These are phyloP conservation scores for Sebastiscus tertius DNA, from an alignment of 2,797 vertebrate genomes.

Conservation along the genomic window DNA sequence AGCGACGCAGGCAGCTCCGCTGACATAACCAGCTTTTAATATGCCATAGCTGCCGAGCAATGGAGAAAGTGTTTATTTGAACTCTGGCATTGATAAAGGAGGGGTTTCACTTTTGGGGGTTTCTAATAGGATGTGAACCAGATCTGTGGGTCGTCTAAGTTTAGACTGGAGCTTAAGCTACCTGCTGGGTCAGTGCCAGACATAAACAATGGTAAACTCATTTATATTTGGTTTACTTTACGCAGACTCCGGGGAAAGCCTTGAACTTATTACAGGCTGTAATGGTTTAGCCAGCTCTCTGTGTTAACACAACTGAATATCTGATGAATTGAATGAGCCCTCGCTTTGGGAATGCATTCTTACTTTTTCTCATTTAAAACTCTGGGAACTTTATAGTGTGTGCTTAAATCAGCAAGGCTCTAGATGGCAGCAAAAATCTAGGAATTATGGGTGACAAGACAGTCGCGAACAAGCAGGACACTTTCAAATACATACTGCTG, in stretches of 20 bases:
- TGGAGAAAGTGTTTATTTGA: conserved; percentile 75
- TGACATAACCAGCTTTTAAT: conserved; percentile 53
- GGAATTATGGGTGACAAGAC: background rate
- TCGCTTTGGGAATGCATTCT: background rate
- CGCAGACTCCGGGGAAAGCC: conserved; percentile 29
- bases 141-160: conserved; percentile 55
- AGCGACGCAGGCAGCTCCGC: conserved; percentile 13
- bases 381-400: background rate
- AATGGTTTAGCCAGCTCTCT: conserved; percentile 48
- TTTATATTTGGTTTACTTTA: conserved; percentile 59
- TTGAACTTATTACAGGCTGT: conserved; percentile 24
- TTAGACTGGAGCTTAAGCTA: conserved; percentile 74
- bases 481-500: background rate
- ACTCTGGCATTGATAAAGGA: conserved; percentile 55
- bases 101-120: conserved; percentile 40
- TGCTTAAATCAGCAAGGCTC: conserved; percentile 4
- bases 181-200: conserved; percentile 63
- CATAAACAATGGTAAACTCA: conserved; percentile 72
- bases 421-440: conserved; percentile 71
- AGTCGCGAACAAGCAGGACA: background rate
- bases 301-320: conserved; percentile 24
- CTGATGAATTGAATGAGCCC: conserved; percentile 17
- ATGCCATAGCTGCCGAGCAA: conserved; percentile 30
- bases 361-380: background rate
- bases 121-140: conserved; percentile 62